Evolutionary conservation across 1,140 invertebrate genomes (phyloP).

Genomic region (Drosophila insularis): DNA sequence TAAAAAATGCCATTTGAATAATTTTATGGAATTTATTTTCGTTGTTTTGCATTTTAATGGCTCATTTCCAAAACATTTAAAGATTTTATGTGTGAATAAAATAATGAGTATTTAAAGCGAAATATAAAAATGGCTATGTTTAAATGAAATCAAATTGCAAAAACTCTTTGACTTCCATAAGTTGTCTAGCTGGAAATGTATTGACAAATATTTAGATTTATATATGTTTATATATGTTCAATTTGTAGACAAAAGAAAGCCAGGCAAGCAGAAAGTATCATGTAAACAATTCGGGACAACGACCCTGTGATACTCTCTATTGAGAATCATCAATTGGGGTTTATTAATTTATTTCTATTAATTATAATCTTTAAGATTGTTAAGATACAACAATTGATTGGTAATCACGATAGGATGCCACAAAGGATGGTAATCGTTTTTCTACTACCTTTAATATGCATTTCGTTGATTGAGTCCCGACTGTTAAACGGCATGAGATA

Average conservation of each 20-base stretch:
- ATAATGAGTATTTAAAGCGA: conserved; percentile 6
- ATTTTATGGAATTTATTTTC: background rate
- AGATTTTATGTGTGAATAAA: background rate
- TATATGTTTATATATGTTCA: no score
- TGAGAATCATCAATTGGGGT: no score
- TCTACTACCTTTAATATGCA: no score
- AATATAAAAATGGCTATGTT: conserved; percentile 14
- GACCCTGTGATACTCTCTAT: no score
- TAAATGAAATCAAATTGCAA: conserved; percentile 42
- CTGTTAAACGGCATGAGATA: background rate
- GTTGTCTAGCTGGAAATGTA: conserved; percentile 40
- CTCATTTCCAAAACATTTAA: conserved; percentile 28
- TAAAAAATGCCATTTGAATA: no score
- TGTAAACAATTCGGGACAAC: no score
- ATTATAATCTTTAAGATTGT: no score
- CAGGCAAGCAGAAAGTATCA: background rate
- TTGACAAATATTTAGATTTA: conserved; percentile 58
- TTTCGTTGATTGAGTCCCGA: no score
- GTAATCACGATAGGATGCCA: no score
- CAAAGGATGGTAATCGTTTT: no score
- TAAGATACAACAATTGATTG: no score
- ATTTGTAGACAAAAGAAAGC: background rate
- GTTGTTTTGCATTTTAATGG: conserved; percentile 18
- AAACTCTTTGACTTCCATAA: conserved; percentile 28
- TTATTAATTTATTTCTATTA: no score